Evolutionary conservation across 1,140 invertebrate genomes (phyloP), one percentile per base, ranked within the genome.

Genomic region (Diorhabda sublineata): DNA sequence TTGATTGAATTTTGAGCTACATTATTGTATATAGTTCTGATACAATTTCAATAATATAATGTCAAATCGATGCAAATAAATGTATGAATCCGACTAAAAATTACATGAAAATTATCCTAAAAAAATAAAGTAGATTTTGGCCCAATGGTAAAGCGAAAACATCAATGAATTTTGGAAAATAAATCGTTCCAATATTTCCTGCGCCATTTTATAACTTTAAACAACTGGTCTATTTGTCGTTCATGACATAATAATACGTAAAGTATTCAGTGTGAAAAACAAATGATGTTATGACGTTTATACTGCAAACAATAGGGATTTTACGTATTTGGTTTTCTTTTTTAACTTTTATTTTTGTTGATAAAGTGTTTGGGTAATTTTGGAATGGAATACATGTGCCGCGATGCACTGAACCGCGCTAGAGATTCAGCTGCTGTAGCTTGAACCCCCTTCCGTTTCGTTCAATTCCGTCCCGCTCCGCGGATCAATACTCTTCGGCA

Each of bases 401-500:
- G 47, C 47, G 47, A 52, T 52, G 47, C 47, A 52, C 47, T 52
- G 47, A 52, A 52, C 47, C 47, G n/a, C 47, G 47, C 47, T 52
- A 52, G 47, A 52, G 47, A 52, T 52, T 52, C 47, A 52, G 47
- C 47, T 26, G 26, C 26, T 52, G 3, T 52, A 52, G 47, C 47
- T 52, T 52, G 47, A 4, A 4, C 47, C 47, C 47, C 47, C 47
- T 52, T 52, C 47, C 47, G 47, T 52, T 26, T 52, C 47, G 47
- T n/a, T 6, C 47, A 8, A 52, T n/a, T 52, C 47, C n/a, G n/a
- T n/a, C 6, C 6, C 47, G 26, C n/a, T 52, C 47, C 4, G 47
- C 47, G 47, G 47, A 52, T 52, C 47, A 52, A 52, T 52, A 52
- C 47, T 52, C 47, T 52, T 52, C 47, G 47, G 47, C 47, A n/a